Evolutionary conservation across 2,888 invertebrate genomes (phyloP).

Genomic region (Trissonchulus latispiculum): DNA sequence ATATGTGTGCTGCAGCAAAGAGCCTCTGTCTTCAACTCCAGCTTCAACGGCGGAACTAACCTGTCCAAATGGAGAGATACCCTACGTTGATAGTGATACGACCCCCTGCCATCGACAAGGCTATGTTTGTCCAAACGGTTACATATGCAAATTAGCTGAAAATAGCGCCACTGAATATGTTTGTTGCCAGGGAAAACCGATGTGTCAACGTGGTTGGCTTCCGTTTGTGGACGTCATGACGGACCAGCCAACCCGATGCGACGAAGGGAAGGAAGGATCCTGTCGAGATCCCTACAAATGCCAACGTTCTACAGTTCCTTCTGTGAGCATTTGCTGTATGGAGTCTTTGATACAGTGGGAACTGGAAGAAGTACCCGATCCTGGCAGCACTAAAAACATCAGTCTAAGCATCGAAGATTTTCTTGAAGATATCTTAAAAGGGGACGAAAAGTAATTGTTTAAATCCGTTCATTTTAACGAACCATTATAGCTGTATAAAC

Average conservation of each 20-base stretch:
- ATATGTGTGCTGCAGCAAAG: slow-evolving; percentile 23
- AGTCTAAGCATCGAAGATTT: not conserved
- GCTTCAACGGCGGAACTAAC: not conserved
- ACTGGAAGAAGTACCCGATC: not conserved
- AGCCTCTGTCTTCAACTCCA: not conserved
- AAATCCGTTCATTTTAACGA: too few species aligned
- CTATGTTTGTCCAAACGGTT: slow-evolving; percentile 20
- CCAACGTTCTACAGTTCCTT: slow-evolving; percentile 19
- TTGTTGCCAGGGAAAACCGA: slow-evolving; percentile 18
- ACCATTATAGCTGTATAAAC: too few species aligned
- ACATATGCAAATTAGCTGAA: slow-evolving; percentile 17
- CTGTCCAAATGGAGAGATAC: not conserved
- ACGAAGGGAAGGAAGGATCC: not conserved
- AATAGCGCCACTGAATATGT: not conserved
- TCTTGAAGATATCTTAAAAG: not conserved
- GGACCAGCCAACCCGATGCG: slow-evolving; percentile 3
- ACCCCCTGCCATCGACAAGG: not conserved
- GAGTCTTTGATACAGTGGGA: slow-evolving; percentile 2
- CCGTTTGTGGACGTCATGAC: slow-evolving; percentile 8
- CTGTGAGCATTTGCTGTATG: slow-evolving; percentile 21
- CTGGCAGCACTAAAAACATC: not conserved
- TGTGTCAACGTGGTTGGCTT: slow-evolving; percentile 23
- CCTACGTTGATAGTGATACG: not conserved
- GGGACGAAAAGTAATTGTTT: too few species aligned
- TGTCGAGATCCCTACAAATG: slow-evolving; percentile 22